These are phyloP conservation scores for Rhynchomys soricoides DNA, from an alignment of 2,113 vertebrate genomes.

Conservation along the genomic window DNA sequence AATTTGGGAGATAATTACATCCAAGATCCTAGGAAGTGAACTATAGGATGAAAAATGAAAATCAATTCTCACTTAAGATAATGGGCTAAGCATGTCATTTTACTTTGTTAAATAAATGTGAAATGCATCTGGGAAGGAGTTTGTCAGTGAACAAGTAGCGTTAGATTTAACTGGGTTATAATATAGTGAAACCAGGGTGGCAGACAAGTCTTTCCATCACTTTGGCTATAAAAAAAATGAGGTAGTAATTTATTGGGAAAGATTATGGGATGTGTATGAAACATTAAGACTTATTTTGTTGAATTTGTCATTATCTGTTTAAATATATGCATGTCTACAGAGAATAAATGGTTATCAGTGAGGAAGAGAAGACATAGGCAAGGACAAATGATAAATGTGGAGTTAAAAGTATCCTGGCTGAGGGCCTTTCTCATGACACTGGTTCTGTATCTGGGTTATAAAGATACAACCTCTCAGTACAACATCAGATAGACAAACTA, in stretches of 20 bases:
- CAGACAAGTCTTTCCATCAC: background rate
- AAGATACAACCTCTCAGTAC: background rate
- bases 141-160: background rate
- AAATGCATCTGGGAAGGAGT: background rate
- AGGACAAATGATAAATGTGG: background rate
- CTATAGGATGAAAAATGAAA: background rate
- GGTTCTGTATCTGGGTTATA: rapidly evolving
- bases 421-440: background rate
- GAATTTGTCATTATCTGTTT: background rate
- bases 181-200: background rate
- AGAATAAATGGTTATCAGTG: background rate
- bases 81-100: background rate
- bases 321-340: background rate
- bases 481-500: background rate
- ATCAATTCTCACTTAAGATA: background rate
- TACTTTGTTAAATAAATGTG: background rate
- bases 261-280: background rate
- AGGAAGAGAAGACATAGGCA: rapidly evolving
- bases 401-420: background rate
- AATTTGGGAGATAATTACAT: background rate
- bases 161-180: background rate
- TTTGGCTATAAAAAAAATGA: background rate
- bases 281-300: background rate
- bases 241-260: background rate
- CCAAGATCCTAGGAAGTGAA: background rate